Percentiles rank a stretch among this genome's conserved stretches.
Evolutionary conservation across 35 echinoderm and acorn worm species (phyloP).

Genomic region (Eucidaris tribuloides): DNA sequence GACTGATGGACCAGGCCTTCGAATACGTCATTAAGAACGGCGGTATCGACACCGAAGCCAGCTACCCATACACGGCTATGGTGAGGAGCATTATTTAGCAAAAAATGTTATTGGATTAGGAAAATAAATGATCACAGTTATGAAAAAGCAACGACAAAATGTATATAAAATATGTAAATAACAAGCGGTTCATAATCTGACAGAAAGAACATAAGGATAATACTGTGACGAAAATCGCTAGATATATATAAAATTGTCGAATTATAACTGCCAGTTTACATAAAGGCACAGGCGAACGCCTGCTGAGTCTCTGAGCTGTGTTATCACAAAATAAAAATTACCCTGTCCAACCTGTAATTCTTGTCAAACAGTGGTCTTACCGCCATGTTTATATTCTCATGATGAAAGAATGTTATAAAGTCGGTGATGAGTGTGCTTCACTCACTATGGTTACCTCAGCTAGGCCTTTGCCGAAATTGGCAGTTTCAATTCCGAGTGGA

Average conservation of each 20-base stretch:
- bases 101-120: not conserved
- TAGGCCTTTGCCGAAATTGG: too few species aligned
- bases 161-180: not conserved
- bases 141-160: not conserved
- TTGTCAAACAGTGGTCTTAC: too few species aligned
- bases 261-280: too few species aligned
- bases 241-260: not conserved
- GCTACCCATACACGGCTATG: slow-evolving; percentile 50
- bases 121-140: not conserved
- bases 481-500: too few species aligned
- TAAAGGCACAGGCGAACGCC: too few species aligned
- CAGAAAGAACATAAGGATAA: not conserved
- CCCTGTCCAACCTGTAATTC: too few species aligned
- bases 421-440: too few species aligned
- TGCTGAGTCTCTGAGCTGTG: too few species aligned
- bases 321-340: too few species aligned
- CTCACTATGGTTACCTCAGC: too few species aligned
- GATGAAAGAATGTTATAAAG: too few species aligned
- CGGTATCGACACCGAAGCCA: slow-evolving; percentile 63
- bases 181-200: not conserved
- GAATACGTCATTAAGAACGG: slow-evolving; percentile 52
- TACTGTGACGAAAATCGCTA: not conserved
- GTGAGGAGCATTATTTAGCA: slow-evolving; percentile 25
- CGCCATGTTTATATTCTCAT: too few species aligned
- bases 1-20: slow-evolving; percentile 60